Evolutionary conservation across 2,888 invertebrate genomes (phyloP).

Genomic region (Endotricha flammealis): DNA sequence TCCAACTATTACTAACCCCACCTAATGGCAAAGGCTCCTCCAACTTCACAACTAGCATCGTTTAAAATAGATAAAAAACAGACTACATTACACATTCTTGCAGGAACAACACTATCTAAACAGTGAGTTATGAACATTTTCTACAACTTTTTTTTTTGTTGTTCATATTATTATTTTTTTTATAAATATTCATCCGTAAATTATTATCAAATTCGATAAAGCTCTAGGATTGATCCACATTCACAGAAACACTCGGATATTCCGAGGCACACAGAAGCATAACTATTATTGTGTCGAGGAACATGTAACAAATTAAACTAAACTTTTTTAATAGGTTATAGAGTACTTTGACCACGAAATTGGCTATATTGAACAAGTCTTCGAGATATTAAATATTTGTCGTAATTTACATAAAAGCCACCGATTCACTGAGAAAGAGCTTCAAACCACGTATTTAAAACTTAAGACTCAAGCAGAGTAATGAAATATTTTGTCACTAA

Average conservation of each 20-base stretch:
- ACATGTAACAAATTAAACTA: constrained; percentile 20
- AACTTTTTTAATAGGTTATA: no score
- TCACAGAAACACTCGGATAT: constrained; percentile 51
- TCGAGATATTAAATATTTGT: no score
- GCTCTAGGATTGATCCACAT: constrained; percentile 77
- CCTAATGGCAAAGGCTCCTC: constrained; percentile 44
- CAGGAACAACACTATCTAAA: constrained; percentile 59
- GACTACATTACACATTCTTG: constrained; percentile 57
- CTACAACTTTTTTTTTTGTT: constrained; percentile 35
- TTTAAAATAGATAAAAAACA: constrained; percentile 67
- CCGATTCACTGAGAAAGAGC: no score
- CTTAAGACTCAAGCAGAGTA: no score
- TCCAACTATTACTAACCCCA: constrained; percentile 47
- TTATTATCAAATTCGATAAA: constrained; percentile 79
- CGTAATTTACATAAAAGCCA: no score
- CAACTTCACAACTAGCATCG: constrained; percentile 65
- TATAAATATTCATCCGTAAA: constrained; percentile 71
- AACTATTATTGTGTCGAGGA: constrained; percentile 20
- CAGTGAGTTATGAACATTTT: constrained; percentile 50
- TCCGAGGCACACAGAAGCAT: constrained; percentile 10
- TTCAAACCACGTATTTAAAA: no score
- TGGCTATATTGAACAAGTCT: no score
- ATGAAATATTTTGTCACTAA: no score
- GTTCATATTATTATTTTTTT: constrained; percentile 34
- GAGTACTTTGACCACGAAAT: no score